These are phyloP conservation scores for Polyodon spathula DNA, from an alignment of 2,113 vertebrate species.

Conservation along the genomic window DNA sequence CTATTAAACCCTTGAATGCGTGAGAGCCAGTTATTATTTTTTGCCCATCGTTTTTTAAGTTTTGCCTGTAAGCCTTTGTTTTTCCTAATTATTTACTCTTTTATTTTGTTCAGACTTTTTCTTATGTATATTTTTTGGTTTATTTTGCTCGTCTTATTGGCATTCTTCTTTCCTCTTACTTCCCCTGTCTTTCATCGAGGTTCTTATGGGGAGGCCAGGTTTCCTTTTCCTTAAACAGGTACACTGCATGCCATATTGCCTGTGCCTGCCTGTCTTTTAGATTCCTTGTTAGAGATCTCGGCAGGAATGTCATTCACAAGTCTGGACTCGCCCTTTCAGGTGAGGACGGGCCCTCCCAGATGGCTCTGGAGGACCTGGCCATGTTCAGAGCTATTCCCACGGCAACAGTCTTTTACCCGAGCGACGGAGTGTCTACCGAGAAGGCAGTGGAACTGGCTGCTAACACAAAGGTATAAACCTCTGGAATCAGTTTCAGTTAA, in stretches of 20 bases:
- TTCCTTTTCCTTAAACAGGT: conserved; percentile 53
- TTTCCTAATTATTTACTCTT: conserved; percentile 12
- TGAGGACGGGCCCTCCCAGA: conserved; percentile 87
- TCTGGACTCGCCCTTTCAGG: conserved; percentile 48
- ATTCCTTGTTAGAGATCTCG: background rate
- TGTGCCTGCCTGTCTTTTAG: conserved; percentile 21
- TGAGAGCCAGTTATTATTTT: no score
- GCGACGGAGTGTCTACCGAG: conserved; percentile 82
- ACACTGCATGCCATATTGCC: conserved; percentile 46
- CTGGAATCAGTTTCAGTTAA: conserved; percentile 4
- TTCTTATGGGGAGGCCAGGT: conserved; percentile 42
- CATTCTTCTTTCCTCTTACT: conserved; percentile 42
- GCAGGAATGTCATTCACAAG: conserved; percentile 28
- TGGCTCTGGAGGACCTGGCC: conserved; percentile 83
- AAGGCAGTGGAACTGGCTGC: conserved; percentile 88
- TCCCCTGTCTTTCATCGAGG: conserved; percentile 47
- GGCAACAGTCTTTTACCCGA: conserved; percentile 83
- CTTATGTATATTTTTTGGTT: conserved; percentile 28
- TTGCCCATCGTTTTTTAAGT: no score
- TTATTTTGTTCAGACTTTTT: conserved; percentile 27
- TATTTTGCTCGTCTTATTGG: conserved; percentile 21
- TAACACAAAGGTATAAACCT: conserved; percentile 70
- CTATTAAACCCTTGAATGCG: no score
- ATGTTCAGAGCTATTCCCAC: conserved; percentile 80
- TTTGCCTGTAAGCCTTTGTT: no score